A percentile compares a stretch with the other conserved stretches of the same genome.
phyloP scores from a whole-genome alignment of 2,797 vertebrate genomes.

The Neomorphus geoffroyi region DNA sequence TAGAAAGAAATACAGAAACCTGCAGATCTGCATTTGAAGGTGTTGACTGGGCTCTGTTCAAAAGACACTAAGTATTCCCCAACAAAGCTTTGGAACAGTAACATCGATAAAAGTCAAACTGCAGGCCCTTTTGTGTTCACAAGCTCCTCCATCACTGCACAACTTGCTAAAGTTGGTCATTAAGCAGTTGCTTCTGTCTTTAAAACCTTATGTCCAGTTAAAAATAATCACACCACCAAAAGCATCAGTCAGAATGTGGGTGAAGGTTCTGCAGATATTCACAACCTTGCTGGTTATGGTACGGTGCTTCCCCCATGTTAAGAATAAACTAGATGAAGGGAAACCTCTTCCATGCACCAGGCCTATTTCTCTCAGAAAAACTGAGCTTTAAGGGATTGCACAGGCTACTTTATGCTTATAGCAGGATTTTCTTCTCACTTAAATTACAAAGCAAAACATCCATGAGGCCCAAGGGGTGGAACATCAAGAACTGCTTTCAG shows the following conservation, averaged over 20 bases:
- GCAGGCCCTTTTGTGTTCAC: not conserved
- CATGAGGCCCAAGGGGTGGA: not conserved
- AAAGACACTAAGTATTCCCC: not conserved
- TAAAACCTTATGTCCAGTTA: not conserved
- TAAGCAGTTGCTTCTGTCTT: not conserved
- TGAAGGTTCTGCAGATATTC: not conserved
- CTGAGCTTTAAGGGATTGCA: accelerated
- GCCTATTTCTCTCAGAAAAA: not conserved
- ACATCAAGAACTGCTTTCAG: not conserved
- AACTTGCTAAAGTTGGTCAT: not conserved
- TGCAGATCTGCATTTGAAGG: not conserved
- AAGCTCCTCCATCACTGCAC: not conserved
- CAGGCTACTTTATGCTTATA: accelerated
- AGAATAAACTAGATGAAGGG: accelerated
- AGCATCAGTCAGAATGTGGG: not conserved
- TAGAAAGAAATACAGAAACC: not conserved
- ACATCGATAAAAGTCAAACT: not conserved
- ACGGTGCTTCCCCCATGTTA: accelerated
- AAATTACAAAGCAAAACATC: not conserved
- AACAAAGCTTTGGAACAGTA: accelerated
- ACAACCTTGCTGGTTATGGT: accelerated
- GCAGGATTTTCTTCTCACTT: not conserved
- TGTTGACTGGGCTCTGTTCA: not conserved
- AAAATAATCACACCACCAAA: not conserved
- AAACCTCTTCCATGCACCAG: not conserved